Evolutionary conservation across 1,140 invertebrate genomes (phyloP), one percentile per base, ranked within the genome.

Genomic region (Paracyclopina nana): DNA sequence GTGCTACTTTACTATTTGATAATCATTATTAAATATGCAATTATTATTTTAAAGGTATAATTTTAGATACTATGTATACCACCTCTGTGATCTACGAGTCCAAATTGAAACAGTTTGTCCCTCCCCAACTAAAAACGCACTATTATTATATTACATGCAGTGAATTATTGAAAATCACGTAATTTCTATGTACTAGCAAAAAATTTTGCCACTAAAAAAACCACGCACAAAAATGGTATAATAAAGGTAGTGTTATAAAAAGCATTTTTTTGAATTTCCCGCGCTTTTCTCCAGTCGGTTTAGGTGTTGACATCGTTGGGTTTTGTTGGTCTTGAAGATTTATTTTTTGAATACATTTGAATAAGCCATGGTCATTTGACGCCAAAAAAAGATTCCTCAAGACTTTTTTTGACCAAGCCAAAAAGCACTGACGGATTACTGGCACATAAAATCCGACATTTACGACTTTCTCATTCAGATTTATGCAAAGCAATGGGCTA

Each of bases 391-490:
- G 29, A 8, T 31, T 14, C 8, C 29, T 38, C 34, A n/a, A 5
- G 34, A 8, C 8, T 38, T 38, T 20, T 3, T 2, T 38, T 4
- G 3, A 16, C 34, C 9, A 16, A n/a, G 14, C 9, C 14, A 38
- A 38, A 38, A 38, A 20, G 20, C 14, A 16, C 34, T 38, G 14
- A 20, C n/a, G n/a, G n/a, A n/a, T n/a, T n/a, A n/a, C n/a, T n/a
- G n/a, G n/a, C n/a, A 38, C 34, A 38, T 38, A 38, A 38, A 38
- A 38, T 2, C 2, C n/a, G 34, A 38, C 34, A 38, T 38, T 38
- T 38, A 38, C 34, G 34, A 38, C 34, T n/a, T 16, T 20, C 34
- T 38, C 20, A 38, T 38, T 38, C 34, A 38, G 34, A 38, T 38
- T 38, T 38, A 38, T 38, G 34, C 34, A 38, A 38, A 38, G 14